Base-by-base conservation (phyloP, 2,797 vertebrate genomes). In the Aphelocoma californica region DNA sequence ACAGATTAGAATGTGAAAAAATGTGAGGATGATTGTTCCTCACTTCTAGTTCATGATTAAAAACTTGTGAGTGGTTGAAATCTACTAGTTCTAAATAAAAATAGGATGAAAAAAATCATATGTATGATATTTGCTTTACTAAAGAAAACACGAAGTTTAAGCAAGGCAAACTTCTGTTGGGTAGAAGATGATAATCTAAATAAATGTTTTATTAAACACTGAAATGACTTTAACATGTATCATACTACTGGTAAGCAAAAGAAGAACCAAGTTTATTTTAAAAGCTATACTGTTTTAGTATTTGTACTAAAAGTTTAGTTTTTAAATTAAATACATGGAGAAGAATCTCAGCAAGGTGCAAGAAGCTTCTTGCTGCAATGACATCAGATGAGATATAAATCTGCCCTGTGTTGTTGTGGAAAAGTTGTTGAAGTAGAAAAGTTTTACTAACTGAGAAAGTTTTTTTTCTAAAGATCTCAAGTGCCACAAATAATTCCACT, bases 51-150 rank as follows among this genome's bases (percentile, higher is more conserved):
- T 94, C 1, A 1, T 12, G 4, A 40, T 65, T 67, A 69, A 61
- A 88, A 88, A 42, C 24, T 23, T 51, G 15, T 79, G 64, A 90
- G 26, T 70, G 56, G 29, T 7, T 83, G 20, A 66, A 81, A 86
- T 81, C 51, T 64, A 2, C 13, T 32, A 36, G 14, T 82, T 80
- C 56, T 73, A 32, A 82, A 50, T 50, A 53, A 50, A 86, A 84
- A 38, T 23, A 24, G 1, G 6, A 34, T 44, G 1, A 19, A 48
- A 67, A 83, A 80, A 12, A 6, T 15, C 0, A 0, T 19, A 18
- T 13, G 1, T 72, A 16, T 70, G 31, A 6, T 64, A n/a, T 3
- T 92, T 71, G 10, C 29, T 64, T 93, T 47, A 25, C 16, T 32
- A 7, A 48, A 67, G 54, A 71, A 88, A 92, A 57, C 23, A 19